Percentiles rank a stretch among this genome's conserved stretches.
Evolutionary conservation across 2,888 invertebrate genomes (phyloP).

Genomic region (Schrankia costaestrigalis): DNA sequence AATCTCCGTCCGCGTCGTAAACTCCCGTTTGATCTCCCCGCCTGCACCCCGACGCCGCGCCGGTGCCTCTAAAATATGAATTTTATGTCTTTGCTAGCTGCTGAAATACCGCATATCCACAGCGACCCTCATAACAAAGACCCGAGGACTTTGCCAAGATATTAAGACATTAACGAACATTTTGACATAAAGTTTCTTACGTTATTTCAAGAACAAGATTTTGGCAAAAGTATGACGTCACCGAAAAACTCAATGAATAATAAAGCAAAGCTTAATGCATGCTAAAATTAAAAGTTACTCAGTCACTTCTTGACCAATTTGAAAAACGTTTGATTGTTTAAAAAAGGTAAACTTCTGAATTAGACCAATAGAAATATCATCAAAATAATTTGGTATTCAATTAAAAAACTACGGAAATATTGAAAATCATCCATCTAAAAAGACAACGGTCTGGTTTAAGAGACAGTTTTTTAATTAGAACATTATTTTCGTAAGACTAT

Average conservation of each 20-base stretch:
- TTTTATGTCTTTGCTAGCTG: slow-evolving; percentile 73
- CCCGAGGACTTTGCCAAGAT: slow-evolving; percentile 25
- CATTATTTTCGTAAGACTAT: slow-evolving; percentile 2
- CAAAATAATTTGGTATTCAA: too few relatives aligned
- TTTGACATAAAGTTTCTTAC: slow-evolving; percentile 22
- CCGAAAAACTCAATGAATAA: background rate
- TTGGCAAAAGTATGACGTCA: background rate
- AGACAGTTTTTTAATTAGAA: background rate
- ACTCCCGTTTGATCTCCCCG: slow-evolving; percentile 76
- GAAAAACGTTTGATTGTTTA: too few relatives aligned
- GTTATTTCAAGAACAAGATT: slow-evolving; percentile 12
- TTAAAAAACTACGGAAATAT: too few relatives aligned
- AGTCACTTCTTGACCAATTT: too few relatives aligned
- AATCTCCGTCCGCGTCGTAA: slow-evolving; percentile 76
- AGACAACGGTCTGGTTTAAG: too few relatives aligned
- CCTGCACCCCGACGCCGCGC: slow-evolving; percentile 47
- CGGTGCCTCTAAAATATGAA: slow-evolving; percentile 74
- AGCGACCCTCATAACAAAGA: slow-evolving; percentile 65
- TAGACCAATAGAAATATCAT: too few relatives aligned
- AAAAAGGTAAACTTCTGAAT: too few relatives aligned
- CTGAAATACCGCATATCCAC: slow-evolving; percentile 69
- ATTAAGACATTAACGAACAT: slow-evolving; percentile 26
- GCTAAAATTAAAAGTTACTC: too few relatives aligned
- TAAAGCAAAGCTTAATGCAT: too few relatives aligned
- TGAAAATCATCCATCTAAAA: too few relatives aligned